A percentile compares a stretch with the other conserved stretches of the same genome.
These are phyloP conservation scores for Drosophila antonietae DNA, from an alignment of 2,888 invertebrate species.

Conservation along the genomic window DNA sequence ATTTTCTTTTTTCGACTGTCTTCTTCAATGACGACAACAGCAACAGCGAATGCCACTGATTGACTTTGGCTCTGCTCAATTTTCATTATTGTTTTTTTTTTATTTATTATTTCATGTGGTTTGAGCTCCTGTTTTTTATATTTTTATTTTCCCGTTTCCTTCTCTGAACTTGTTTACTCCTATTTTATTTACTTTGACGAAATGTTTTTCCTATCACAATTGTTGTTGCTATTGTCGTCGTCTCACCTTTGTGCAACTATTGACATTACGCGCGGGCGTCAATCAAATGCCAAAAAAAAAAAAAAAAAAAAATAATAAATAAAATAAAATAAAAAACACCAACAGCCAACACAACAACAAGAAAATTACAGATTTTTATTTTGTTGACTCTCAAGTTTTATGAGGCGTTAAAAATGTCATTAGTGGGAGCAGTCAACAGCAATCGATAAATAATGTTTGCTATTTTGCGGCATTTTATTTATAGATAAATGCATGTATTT, in stretches of 20 bases:
- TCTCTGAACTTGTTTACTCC: constrained; percentile 53
- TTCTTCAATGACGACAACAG: constrained; percentile 19
- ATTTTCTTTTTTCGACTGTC: constrained; percentile 49
- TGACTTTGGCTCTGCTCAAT: constrained; percentile 68
- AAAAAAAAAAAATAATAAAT: neutral
- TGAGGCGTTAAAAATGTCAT: constrained; percentile 67
- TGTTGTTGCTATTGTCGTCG: constrained; percentile 37
- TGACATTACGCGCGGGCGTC: constrained; percentile 29
- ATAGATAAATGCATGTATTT: too few relatives aligned
- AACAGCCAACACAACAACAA: constrained; percentile 4
- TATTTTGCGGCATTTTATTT: neutral
- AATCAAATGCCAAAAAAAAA: constrained; percentile 25
- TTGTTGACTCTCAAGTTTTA: constrained; percentile 50
- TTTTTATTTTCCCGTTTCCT: constrained; percentile 1
- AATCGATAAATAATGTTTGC: constrained; percentile 46
- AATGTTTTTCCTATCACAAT: constrained; percentile 65
- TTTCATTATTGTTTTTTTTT: constrained; percentile 67
- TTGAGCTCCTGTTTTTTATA: constrained; percentile 16
- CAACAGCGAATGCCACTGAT: constrained; percentile 59
- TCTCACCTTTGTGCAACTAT: constrained; percentile 49
- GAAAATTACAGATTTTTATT: constrained; percentile 17
- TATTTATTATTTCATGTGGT: constrained; percentile 34
- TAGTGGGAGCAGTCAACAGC: constrained; percentile 30
- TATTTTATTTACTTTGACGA: constrained; percentile 52
- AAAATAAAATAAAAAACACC: constrained; percentile 4